Base-by-base conservation (phyloP, 2,888 invertebrate genomes). In the Drosophila niveifrons region DNA sequence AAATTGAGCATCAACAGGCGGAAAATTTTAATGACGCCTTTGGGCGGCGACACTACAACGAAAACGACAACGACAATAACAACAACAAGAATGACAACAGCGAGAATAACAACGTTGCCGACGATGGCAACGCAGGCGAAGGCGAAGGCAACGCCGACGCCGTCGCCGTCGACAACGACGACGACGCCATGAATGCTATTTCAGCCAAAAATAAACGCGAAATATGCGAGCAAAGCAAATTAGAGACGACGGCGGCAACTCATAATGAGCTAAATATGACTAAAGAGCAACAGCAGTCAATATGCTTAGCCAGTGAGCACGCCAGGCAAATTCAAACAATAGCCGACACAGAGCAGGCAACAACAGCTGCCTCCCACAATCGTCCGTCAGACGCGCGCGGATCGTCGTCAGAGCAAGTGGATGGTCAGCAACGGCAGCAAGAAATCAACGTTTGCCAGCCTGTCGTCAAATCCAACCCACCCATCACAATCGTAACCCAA, bases 371-470 rank as follows among this genome's bases (percentile, higher is more conserved):
- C 64, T 61, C 66, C 75, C n/a, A 36, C 36, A 78, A 66, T 64
- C 62, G 66, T 63, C 68, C 67, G 61, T 91, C 91, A 91, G 91
- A 91, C 85, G 91, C 85, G 82, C 89, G 89, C 90, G 90, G 87
- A 80, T 72, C 90, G 88, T 90, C 90, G 86, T 73, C 85, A 83
- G 80, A 89, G 85, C 80, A 82, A 85, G 82, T 88, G 81, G 83
- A 88, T 78, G 88, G 75, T 80, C 86, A 72, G 65, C 73, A 79
- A 61, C 67, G 66, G 67, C 57, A 55, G 67, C 57, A 55, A 41
- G 65, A 62, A 59, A 51, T 52, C 53, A 65, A 17, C 43, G 34
- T 41, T 52, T 51, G 65, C 48, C 56, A 57, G 4, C 36, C 52
- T 39, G 43, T 44, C 63, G 43, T 44, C 63, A 63, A 50, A 41